phyloP scores from a whole-genome alignment of 2,113 vertebrate genomes.

The Cynoglossus semilaevis region DNA sequence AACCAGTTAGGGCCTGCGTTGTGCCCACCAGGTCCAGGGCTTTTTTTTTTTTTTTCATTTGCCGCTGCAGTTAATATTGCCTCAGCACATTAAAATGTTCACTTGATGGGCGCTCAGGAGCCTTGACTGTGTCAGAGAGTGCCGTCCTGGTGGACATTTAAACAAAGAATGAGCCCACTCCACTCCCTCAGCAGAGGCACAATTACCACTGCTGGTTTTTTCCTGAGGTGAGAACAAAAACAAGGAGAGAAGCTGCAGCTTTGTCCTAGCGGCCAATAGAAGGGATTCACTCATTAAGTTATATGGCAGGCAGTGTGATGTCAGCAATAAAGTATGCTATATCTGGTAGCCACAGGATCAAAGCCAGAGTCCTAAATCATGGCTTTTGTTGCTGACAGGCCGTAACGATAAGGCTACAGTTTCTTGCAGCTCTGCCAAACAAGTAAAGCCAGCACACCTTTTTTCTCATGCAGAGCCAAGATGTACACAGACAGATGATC shows the following conservation, averaged over 20 bases:
- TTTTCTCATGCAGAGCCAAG: conserved; percentile 44
- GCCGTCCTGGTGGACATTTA: conserved; percentile 74
- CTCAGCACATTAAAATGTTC: conserved; percentile 70
- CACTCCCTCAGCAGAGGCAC: conserved; percentile 65
- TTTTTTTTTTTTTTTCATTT: conserved; percentile 50
- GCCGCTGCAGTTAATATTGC: conserved; percentile 70
- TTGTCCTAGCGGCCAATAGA: conserved; percentile 58
- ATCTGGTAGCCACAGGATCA: conserved; percentile 59
- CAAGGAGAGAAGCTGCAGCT: conserved; percentile 27
- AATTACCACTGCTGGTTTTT: conserved; percentile 73
- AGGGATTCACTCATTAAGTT: conserved; percentile 50
- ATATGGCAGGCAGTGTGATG: conserved; percentile 44
- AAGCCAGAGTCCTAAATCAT: conserved; percentile 56
- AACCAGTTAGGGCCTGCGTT: conserved; percentile 69
- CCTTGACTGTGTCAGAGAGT: conserved; percentile 65
- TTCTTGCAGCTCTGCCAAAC: conserved; percentile 47
- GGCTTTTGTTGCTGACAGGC: conserved; percentile 52
- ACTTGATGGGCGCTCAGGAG: conserved; percentile 70
- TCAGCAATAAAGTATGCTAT: conserved; percentile 50
- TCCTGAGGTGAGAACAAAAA: conserved; percentile 66
- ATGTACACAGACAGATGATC: conserved; percentile 67
- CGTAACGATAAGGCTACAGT: conserved; percentile 54
- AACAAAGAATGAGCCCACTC: conserved; percentile 67
- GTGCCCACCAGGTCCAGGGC: conserved; percentile 40
- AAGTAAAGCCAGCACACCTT: conserved; percentile 57